A percentile compares a stretch with the other conserved stretches of the same genome.
Evolutionary conservation across 2,797 vertebrate species (phyloP).

Genomic region (Glyptemys insculpta): DNA sequence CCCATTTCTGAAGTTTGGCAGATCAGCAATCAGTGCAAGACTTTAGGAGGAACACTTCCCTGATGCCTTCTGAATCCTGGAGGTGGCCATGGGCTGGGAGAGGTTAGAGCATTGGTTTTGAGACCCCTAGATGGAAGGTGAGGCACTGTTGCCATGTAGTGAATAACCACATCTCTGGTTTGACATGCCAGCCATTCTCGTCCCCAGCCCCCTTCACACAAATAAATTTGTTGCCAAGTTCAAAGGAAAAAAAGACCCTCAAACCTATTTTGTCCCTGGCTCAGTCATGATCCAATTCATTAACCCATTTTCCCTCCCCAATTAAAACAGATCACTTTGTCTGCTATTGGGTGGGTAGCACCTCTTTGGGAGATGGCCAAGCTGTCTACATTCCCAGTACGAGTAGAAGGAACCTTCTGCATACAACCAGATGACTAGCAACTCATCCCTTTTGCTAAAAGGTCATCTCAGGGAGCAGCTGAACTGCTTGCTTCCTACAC

Average conservation of each 20-base stretch:
- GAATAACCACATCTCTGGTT: not conserved
- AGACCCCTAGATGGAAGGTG: not conserved
- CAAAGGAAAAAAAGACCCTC: not conserved
- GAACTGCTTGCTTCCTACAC: not conserved
- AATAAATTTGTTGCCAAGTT: not conserved
- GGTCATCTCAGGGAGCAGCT: not conserved
- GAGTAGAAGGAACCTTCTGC: not conserved
- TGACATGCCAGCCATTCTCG: not conserved
- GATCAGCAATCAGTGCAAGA: not conserved
- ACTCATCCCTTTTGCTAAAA: not conserved
- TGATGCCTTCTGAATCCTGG: not conserved
- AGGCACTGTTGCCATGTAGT: not conserved
- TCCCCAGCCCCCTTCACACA: not conserved
- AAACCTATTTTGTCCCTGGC: not conserved
- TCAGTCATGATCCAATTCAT: not conserved
- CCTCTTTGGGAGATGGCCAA: not conserved
- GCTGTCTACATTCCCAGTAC: not conserved
- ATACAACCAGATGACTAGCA: not conserved
- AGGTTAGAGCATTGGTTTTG: not conserved
- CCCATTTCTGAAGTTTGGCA: not conserved
- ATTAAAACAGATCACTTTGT: not conserved
- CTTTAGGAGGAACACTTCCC: not conserved
- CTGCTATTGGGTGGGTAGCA: not conserved
- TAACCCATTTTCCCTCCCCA: not conserved
- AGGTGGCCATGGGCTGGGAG: not conserved